Conservation (phyloP, 2,888 invertebrate genomes). For the Hoplodrina blanda region DNA sequence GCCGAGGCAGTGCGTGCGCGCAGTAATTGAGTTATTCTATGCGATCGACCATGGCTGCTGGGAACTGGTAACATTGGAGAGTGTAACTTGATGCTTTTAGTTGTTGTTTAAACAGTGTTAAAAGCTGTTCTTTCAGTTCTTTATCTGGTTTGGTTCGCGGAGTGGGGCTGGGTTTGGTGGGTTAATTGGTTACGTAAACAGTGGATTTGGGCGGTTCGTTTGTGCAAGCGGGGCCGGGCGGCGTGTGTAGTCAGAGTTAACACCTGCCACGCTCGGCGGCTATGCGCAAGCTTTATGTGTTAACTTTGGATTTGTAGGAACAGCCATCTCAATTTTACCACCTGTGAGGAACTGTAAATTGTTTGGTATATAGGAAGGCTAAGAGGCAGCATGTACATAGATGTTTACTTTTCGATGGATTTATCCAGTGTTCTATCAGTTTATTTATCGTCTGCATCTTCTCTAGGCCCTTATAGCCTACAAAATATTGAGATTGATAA, state of each 20-base stretch:
- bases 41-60: slow-evolving; percentile 49
- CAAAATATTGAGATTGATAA: background rate
- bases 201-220: slow-evolving; percentile 87
- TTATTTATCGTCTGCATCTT: background rate
- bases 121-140: slow-evolving; percentile 74
- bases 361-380: slow-evolving; percentile 68
- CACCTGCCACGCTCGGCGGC: slow-evolving; percentile 84
- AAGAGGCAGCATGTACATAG: slow-evolving; percentile 35
- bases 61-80: slow-evolving; percentile 73
- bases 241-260: slow-evolving; percentile 78
- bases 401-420: slow-evolving; percentile 45
- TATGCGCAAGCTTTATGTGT: slow-evolving; percentile 80
- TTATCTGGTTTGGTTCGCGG: slow-evolving; percentile 72
- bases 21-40: slow-evolving; percentile 86
- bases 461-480: slow-evolving; percentile 32
- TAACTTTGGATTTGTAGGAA: slow-evolving; percentile 73
- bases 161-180: slow-evolving; percentile 71
- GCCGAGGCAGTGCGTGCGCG: slow-evolving; percentile 70
- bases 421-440: slow-evolving; percentile 22
- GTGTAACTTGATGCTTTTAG: slow-evolving; percentile 81
- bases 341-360: slow-evolving; percentile 77
- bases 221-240: slow-evolving; percentile 77
- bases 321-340: slow-evolving; percentile 75
- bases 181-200: slow-evolving; percentile 83
- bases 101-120: slow-evolving; percentile 77